Percentiles rank a stretch among this genome's conserved stretches.
Evolutionary conservation across 2,113 vertebrate species (phyloP).

Genomic region (Mus pahari): DNA sequence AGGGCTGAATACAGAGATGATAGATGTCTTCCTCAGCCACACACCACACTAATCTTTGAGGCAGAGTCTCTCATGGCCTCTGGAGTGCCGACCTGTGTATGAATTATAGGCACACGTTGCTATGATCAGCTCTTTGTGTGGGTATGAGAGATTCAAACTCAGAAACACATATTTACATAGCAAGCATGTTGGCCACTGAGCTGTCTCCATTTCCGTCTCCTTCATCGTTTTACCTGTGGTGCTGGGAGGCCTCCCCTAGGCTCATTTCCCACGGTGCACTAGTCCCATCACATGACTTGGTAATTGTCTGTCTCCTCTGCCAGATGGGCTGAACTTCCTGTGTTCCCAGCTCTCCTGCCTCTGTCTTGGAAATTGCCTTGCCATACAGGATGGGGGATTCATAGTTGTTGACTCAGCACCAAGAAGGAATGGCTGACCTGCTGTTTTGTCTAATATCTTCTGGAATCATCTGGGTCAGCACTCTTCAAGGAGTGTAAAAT

Average conservation of each 20-base stretch:
- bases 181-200: background rate
- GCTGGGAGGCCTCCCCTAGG: fast-evolving
- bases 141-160: background rate
- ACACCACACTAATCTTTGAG: background rate
- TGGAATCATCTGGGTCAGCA: background rate
- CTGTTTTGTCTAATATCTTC: fast-evolving
- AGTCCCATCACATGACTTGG: background rate
- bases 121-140: no score
- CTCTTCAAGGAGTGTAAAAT: no score
- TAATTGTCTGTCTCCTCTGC: fast-evolving
- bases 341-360: fast-evolving
- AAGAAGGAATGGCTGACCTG: no score
- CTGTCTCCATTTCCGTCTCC: background rate
- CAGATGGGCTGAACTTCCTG: background rate
- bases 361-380: no score
- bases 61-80: background rate
- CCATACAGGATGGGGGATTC: fast-evolving
- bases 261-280: background rate
- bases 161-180: background rate
- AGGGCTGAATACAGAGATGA: background rate
- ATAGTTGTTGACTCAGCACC: no score
- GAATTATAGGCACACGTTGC: background rate
- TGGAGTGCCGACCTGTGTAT: no score
- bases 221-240: background rate
- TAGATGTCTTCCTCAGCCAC: no score